Evolutionary conservation across 1,140 invertebrate genomes (phyloP), one percentile per base, ranked within the genome.

Genomic region (Drosophila pseudoananassae): DNA sequence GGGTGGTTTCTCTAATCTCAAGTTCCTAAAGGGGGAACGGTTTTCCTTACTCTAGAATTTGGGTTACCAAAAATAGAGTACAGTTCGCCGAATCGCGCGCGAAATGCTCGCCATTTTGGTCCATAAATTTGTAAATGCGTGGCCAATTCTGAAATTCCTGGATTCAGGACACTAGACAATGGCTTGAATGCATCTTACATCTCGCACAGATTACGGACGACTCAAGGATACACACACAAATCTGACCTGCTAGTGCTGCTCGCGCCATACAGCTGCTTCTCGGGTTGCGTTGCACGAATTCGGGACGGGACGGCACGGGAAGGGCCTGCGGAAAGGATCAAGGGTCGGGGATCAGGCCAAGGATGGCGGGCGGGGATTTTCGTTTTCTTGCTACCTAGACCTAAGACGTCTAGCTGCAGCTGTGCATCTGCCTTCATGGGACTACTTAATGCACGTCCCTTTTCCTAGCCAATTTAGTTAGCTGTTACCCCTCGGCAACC

Each of bases 231-330:
- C 9, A 49, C 9, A 49, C 23, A 55, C 27, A 40, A 74, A 78
- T 89, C 69, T 88, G 83, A 88, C 83, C 83, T 88, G 83, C 84
- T 78, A n/a, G n/a, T n/a, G 63, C 57, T 36, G 14, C 65, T 64
- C 55, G 70, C 56, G 78, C 29, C 60, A 55, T 46, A 82, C 80
- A 84, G 66, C 79, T 83, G 80, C 70, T 56, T 17, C 23, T 66
- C 60, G 68, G 56, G 76, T 74, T 60, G 63, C 57, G 56, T 46
- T 52, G 36, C 57, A 45, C 52, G 61, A 49, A 72, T 84, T 71
- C 61, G 76, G 80, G 72, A 76, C 61, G 76, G 80, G 72, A 76
- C 71, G 80, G 45, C 25, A 50, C 36, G 36, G 50, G 36, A 14
- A 14, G 33, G 49, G 36, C 47, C 77, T 76, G 66, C 57, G 7